These are phyloP conservation scores for Pandemis heparana DNA, from an alignment of 2,888 invertebrate species.

Conservation along the genomic window DNA sequence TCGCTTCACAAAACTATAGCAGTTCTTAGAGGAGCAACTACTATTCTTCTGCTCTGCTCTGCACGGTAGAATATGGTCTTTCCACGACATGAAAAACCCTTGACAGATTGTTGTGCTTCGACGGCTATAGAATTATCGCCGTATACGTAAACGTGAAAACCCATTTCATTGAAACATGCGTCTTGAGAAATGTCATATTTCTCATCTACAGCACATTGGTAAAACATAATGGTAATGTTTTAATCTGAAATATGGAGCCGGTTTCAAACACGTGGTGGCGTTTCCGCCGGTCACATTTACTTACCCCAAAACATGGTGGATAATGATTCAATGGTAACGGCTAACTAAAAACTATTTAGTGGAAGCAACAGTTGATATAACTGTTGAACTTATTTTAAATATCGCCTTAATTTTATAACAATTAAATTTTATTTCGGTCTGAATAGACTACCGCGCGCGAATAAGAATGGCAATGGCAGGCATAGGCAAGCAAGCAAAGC, in stretches of 20 bases:
- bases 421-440: slow-evolving; percentile 3
- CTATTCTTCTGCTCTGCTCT: too few relatives aligned
- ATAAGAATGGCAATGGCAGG: slow-evolving; percentile 26
- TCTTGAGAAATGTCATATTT: not conserved
- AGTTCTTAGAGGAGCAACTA: too few relatives aligned
- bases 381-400: slow-evolving; percentile 10
- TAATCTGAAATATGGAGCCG: slow-evolving; percentile 19
- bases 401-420: not conserved
- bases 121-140: not conserved
- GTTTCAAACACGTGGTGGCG: slow-evolving; percentile 74
- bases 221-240: not conserved
- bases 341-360: not conserved
- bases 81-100: too few relatives aligned
- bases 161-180: not conserved
- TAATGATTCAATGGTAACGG: slow-evolving; percentile 36
- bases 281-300: slow-evolving; percentile 57
- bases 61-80: too few relatives aligned
- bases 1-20: too few relatives aligned
- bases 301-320: slow-evolving; percentile 81
- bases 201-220: not conserved
- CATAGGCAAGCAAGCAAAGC: not conserved
- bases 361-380: slow-evolving; percentile 17
- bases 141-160: not conserved
- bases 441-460: slow-evolving; percentile 26
- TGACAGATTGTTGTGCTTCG: too few relatives aligned